These are phyloP conservation scores for Salvator merianae DNA, from an alignment of 2,113 vertebrate species.

Conservation along the genomic window DNA sequence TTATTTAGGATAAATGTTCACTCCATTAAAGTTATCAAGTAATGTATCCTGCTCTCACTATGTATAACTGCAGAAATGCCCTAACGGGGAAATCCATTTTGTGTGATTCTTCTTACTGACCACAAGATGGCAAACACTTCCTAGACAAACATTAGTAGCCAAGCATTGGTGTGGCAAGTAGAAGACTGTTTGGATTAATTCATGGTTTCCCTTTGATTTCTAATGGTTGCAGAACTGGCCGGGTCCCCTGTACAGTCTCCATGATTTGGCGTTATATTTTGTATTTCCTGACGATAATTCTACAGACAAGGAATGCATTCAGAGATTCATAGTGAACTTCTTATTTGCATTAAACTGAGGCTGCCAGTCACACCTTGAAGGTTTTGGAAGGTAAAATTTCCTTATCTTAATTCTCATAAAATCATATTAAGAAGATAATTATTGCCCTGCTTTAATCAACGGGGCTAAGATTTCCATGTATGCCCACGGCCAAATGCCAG, in stretches of 20 bases:
- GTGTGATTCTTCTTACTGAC: background rate
- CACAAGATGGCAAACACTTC: slow-evolving; percentile 62
- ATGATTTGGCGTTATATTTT: background rate
- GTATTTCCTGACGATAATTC: background rate
- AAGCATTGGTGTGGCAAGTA: rapidly evolving
- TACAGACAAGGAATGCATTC: background rate
- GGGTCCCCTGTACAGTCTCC: background rate
- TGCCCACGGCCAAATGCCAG: too few species aligned
- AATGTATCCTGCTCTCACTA: too few species aligned
- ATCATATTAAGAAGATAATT: background rate
- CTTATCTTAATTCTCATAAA: background rate
- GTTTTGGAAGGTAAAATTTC: too few species aligned
- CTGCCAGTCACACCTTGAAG: background rate
- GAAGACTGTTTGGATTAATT: background rate
- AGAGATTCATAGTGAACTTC: background rate
- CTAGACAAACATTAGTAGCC: background rate
- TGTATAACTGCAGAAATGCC: background rate
- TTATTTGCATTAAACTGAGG: background rate
- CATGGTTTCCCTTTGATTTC: background rate
- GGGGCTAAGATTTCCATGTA: background rate
- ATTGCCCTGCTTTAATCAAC: background rate
- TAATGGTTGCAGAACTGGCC: background rate
- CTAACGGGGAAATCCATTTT: background rate
- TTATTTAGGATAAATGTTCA: too few species aligned
- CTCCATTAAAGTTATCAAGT: too few species aligned